phyloP scores from a whole-genome alignment of 2,888 invertebrate species.

The Calameuta idolon region DNA sequence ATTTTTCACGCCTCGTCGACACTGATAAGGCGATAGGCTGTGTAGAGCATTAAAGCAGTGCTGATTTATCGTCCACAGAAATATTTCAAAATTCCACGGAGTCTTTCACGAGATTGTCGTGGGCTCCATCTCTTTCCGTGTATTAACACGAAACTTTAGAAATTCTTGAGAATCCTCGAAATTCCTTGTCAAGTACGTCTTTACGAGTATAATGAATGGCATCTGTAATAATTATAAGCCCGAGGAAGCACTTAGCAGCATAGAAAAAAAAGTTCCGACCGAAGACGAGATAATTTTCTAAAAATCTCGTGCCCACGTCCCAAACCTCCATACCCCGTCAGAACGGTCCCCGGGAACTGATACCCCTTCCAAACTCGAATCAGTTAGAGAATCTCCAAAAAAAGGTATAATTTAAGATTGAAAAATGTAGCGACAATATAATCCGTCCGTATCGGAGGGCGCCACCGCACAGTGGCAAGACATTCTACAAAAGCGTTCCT shows the following conservation, averaged over 20 bases:
- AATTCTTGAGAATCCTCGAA: background rate
- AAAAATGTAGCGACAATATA: background rate
- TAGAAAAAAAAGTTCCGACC: background rate
- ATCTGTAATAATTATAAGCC: background rate
- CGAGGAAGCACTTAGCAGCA: background rate
- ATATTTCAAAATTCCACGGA: background rate
- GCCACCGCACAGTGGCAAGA: constrained; percentile 52
- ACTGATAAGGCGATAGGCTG: background rate
- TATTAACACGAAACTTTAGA: background rate
- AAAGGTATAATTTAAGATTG: background rate
- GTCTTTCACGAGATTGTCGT: background rate
- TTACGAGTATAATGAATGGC: background rate
- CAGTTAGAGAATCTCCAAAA: background rate
- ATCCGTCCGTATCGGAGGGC: constrained; percentile 42
- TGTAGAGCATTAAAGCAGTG: background rate
- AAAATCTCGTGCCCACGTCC: background rate
- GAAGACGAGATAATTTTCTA: background rate
- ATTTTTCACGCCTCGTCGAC: background rate
- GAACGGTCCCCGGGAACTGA: too few relatives aligned
- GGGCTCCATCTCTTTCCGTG: background rate
- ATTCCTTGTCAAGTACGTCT: background rate
- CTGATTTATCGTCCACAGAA: background rate
- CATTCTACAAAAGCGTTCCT: constrained; percentile 16
- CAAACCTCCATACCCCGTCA: background rate
- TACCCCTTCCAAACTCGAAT: background rate